Evolutionary conservation across 1,140 invertebrate genomes (phyloP), one percentile per base, ranked within the genome.

Genomic region (Drosophila arizonae): DNA sequence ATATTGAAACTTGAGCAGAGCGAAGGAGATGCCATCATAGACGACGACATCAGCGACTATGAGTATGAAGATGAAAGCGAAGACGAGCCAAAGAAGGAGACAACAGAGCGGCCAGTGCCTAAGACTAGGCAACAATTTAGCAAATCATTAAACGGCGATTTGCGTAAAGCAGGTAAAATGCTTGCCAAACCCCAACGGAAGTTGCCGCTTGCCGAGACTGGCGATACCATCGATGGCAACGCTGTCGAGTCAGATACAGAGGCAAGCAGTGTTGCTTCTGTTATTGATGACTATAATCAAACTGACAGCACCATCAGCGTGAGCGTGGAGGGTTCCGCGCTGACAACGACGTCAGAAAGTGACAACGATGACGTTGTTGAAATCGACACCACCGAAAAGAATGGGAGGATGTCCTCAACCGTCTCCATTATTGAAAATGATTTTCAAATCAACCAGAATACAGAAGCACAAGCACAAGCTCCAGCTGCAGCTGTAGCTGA

Each of bases 201-300:
- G 61, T 41, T 17, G 36, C 39, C 68, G 36, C 46, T 62, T 46
- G 39, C 60, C 46, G 80, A 54, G 39, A 68, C 56, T 56, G 66
- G 45, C 56, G 73, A 65, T 72, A 41, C 43, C 41, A 55, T 52
- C 61, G n/a, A 39, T 11, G 17, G 33, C 33, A 9, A 8, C 33
- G 33, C 33, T 9, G 33, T 48, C 8, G 57, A 58, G 69, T 52
- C 57, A 51, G 76, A 73, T 78, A 41, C 71, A 60, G 66, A 72
- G 64, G 48, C 68, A 50, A 84, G 65, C 76, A 71, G 72, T 77
- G 66, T 69, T 73, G 61, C 63, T 72, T 77, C 70, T 72, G 73
- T 90, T 90, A 90, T 90, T 90, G 75, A 90, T 90, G 87, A 81
- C 71, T 74, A 90, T 90, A 90, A 90, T 90, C 82, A 90, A 90